phyloP scores from a whole-genome alignment of 2,888 invertebrate species.

The Torymus texanus region DNA sequence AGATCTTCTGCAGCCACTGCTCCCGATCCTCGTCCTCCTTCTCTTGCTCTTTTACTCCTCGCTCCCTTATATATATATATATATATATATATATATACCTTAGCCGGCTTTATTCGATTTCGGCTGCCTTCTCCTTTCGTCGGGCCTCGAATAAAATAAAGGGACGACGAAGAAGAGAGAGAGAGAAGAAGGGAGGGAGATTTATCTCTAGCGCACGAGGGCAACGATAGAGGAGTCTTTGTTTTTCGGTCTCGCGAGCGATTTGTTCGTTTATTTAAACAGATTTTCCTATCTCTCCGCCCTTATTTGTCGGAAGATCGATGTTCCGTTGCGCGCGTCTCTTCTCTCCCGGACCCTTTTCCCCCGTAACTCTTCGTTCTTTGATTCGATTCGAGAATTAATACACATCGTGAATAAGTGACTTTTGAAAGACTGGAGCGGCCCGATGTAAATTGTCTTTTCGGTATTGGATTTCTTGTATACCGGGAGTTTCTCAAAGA shows the following conservation, averaged over 20 bases:
- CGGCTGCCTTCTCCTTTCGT: slow-evolving; percentile 19
- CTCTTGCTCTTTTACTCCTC: background rate
- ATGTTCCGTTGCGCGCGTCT: background rate
- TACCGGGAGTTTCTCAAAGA: too few relatives aligned
- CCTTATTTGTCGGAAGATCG: slow-evolving; percentile 29
- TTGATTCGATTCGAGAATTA: background rate
- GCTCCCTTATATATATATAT: background rate
- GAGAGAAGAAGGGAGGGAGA: background rate
- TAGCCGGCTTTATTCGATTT: slow-evolving; percentile 28
- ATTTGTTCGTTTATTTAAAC: slow-evolving; percentile 51
- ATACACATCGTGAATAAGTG: background rate
- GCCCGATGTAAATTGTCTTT: background rate
- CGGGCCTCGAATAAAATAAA: slow-evolving; percentile 42
- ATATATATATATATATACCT: background rate
- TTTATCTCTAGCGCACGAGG: slow-evolving; percentile 39
- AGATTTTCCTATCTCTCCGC: slow-evolving; percentile 14
- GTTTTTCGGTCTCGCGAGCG: slow-evolving; percentile 36
- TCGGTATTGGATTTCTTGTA: too few relatives aligned
- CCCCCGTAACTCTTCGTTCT: background rate
- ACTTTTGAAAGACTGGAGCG: background rate
- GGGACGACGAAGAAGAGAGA: slow-evolving; percentile 11
- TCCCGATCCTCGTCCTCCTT: background rate
- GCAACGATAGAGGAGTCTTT: background rate
- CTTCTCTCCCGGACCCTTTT: background rate
- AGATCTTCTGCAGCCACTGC: background rate